Evolutionary conservation across 2,113 vertebrate genomes (phyloP).

Genomic region (Crotalus tigris): DNA sequence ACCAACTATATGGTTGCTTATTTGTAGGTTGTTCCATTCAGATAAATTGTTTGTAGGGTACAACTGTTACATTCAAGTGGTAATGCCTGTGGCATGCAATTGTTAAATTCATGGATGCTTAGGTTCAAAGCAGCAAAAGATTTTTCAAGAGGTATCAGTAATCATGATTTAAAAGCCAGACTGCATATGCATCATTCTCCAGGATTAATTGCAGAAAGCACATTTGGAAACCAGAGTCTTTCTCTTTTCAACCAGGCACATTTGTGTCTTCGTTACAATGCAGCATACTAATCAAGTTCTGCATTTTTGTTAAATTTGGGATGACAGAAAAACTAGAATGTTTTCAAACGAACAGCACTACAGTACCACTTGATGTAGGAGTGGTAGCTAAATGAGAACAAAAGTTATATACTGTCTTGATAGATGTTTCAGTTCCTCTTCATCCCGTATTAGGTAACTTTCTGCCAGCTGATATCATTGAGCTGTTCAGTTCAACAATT

Average conservation of each 20-base stretch:
- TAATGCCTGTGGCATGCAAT: not conserved
- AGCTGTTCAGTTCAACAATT: not conserved
- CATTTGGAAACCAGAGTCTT: not conserved
- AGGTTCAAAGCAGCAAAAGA: not conserved
- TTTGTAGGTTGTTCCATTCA: not conserved
- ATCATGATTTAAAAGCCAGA: not conserved
- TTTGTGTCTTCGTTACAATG: not conserved
- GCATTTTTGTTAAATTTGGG: not conserved
- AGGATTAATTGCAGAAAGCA: constrained; percentile 5
- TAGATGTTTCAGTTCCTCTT: not conserved
- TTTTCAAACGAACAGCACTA: not conserved
- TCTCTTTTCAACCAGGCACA: not conserved
- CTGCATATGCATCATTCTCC: not conserved
- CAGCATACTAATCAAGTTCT: not conserved
- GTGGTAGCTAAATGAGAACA: constrained; percentile 1
- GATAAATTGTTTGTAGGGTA: not conserved
- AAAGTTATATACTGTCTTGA: not conserved
- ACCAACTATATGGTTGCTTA: not conserved
- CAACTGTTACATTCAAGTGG: not conserved
- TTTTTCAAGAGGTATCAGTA: not conserved
- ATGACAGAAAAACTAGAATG: not conserved
- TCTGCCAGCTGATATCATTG: not conserved
- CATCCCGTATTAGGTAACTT: not conserved
- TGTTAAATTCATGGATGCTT: not conserved
- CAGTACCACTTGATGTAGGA: not conserved